Evolutionary conservation across 1,140 invertebrate genomes (phyloP).

Genomic region (Neuroterus valhalla): DNA sequence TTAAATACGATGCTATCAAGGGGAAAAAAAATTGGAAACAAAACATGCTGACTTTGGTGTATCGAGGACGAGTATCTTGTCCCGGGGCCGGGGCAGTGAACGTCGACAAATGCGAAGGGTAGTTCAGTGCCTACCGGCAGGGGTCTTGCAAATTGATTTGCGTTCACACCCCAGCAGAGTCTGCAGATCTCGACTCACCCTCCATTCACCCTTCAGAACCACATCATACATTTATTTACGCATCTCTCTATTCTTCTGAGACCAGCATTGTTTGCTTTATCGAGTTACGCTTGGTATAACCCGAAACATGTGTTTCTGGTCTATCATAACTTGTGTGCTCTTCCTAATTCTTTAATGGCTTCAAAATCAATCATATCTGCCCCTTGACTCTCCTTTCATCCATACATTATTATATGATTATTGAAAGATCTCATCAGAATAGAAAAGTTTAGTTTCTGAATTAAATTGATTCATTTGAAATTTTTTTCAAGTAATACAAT

Average conservation of each 20-base stretch:
- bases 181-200: conserved; percentile 49
- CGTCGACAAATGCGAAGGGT: conserved; percentile 48
- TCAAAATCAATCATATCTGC: conserved; percentile 21
- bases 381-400: not conserved
- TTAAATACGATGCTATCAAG: not conserved
- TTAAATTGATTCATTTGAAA: not conserved
- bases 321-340: conserved; percentile 55
- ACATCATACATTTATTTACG: conserved; percentile 74
- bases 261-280: conserved; percentile 70
- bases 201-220: conserved; percentile 71
- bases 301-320: conserved; percentile 67
- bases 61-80: conserved; percentile 64
- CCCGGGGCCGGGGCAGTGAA: conserved; percentile 66
- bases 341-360: conserved; percentile 18
- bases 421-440: no score
- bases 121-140: conserved; percentile 62
- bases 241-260: conserved; percentile 64
- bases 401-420: no score
- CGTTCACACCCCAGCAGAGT: conserved; percentile 72
- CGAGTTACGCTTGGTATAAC: conserved; percentile 67
- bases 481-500: no score
- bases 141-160: conserved; percentile 74
- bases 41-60: conserved; percentile 12
- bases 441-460: not conserved
- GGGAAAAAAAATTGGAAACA: not conserved